A percentile compares a stretch with the other conserved stretches of the same genome.
phyloP scores from a whole-genome alignment of 2,888 invertebrate genomes.

The Rosalia funebris region DNA sequence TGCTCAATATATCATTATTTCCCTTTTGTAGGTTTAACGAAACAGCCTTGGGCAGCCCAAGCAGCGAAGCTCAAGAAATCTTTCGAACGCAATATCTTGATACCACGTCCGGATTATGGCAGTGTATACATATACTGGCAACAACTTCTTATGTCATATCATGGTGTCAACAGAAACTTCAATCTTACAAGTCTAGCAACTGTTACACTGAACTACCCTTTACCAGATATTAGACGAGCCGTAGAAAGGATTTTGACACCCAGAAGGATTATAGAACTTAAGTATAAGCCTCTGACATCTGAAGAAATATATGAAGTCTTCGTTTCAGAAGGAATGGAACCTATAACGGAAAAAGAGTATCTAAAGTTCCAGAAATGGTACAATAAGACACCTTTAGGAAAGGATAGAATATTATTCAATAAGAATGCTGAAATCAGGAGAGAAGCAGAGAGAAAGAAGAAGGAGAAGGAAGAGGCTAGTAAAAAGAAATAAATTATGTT shows the following conservation, averaged over 20 bases:
- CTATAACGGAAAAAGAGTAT: conserved; percentile 63
- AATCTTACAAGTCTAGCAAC: conserved; percentile 70
- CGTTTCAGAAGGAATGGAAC: conserved; percentile 53
- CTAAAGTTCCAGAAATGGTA: conserved; percentile 68
- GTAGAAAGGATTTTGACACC: conserved; percentile 65
- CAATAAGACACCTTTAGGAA: conserved; percentile 56
- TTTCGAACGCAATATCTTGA: conserved; percentile 66
- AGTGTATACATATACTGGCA: conserved; percentile 69
- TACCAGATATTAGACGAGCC: conserved; percentile 65
- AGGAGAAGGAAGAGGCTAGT: conserved; percentile 49
- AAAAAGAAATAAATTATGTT: conserved; percentile 16
- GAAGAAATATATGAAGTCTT: conserved; percentile 67
- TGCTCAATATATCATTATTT: too few species aligned
- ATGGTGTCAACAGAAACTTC: conserved; percentile 69
- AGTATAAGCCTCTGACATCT: conserved; percentile 66
- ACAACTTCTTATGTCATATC: conserved; percentile 69
- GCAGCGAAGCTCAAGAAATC: conserved; percentile 65
- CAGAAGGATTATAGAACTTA: conserved; percentile 66
- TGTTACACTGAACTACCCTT: conserved; percentile 67
- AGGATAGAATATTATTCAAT: conserved; percentile 57
- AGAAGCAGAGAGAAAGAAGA: conserved; percentile 50
- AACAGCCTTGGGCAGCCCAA: conserved; percentile 74
- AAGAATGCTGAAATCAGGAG: conserved; percentile 47
- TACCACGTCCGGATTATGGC: conserved; percentile 69
- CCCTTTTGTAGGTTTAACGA: conserved; percentile 64